Percentiles rank a stretch among this genome's conserved stretches.
These are phyloP conservation scores for Rutilus rutilus DNA, from an alignment of 2,113 vertebrate genomes.

Conservation along the genomic window DNA sequence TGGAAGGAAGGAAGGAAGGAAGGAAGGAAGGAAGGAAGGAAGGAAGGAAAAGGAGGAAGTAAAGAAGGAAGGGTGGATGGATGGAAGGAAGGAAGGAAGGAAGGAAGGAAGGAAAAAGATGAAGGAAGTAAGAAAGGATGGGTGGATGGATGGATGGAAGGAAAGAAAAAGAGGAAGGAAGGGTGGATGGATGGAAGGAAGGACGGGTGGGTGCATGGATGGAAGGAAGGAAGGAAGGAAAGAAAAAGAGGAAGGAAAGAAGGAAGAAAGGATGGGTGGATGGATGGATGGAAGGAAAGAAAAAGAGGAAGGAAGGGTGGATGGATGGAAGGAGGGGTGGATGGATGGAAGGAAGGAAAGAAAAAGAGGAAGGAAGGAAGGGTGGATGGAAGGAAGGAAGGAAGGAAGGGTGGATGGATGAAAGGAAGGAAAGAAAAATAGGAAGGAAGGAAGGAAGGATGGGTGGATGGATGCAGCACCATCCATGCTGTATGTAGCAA, in stretches of 20 bases:
- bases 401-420: background rate
- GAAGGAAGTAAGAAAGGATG: background rate
- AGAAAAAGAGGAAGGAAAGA: too few relatives aligned
- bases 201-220: background rate
- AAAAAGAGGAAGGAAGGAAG: background rate
- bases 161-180: background rate
- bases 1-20: background rate
- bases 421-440: background rate
- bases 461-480: background rate
- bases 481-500: background rate
- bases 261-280: background rate
- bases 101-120: background rate
- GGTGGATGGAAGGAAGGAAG: background rate
- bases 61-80: background rate
- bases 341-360: background rate
- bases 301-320: background rate
- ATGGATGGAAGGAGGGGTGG: too few relatives aligned
- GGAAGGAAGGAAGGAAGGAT: background rate
- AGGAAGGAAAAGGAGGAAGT: background rate
- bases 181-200: background rate
- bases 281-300: background rate
- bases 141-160: background rate
- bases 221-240: background rate
- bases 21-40: too few relatives aligned
- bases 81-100: background rate